Conservation (phyloP, 2,113 vertebrate species). For the Leptobrachium leishanense region DNA sequence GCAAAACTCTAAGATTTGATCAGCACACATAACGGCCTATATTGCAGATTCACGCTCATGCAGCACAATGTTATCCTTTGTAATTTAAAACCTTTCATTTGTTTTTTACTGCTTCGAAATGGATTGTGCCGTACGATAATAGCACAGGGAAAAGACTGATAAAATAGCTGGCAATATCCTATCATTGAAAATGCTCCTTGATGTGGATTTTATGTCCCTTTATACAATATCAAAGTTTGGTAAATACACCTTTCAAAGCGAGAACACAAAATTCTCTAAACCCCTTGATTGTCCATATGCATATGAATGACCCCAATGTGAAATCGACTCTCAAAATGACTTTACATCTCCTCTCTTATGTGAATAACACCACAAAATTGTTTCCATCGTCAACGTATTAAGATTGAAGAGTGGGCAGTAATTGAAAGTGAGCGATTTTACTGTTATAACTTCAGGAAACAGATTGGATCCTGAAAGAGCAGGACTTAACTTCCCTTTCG, state of each 20-base stretch:
- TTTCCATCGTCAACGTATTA: conserved; percentile 56
- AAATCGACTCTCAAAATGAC: conserved; percentile 46
- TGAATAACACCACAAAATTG: conserved; percentile 61
- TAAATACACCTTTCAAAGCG: conserved; percentile 49
- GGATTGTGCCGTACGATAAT: conserved; percentile 47
- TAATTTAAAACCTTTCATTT: conserved; percentile 53
- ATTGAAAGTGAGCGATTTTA: conserved; percentile 59
- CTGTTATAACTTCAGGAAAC: conserved; percentile 55
- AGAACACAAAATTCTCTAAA: conserved; percentile 50
- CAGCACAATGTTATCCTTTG: conserved; percentile 41
- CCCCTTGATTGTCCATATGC: conserved; percentile 32
- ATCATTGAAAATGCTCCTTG: conserved; percentile 42
- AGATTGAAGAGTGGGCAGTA: conserved; percentile 56
- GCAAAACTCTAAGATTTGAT: conserved; percentile 27
- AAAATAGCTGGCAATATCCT: conserved; percentile 44
- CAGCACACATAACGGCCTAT: conserved; percentile 44
- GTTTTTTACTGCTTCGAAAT: conserved; percentile 48
- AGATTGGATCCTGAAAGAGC: conserved; percentile 45
- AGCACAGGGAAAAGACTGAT: conserved; percentile 20
- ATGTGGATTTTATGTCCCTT: conserved; percentile 46
- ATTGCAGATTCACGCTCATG: conserved; percentile 32
- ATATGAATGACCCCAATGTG: conserved; percentile 42
- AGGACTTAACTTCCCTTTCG: conserved; percentile 48
- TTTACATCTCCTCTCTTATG: conserved; percentile 50
- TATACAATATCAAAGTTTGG: conserved; percentile 18